These are phyloP conservation scores for Acinonyx jubatus DNA, from an alignment of 2,113 vertebrate genomes.

Conservation along the genomic window DNA sequence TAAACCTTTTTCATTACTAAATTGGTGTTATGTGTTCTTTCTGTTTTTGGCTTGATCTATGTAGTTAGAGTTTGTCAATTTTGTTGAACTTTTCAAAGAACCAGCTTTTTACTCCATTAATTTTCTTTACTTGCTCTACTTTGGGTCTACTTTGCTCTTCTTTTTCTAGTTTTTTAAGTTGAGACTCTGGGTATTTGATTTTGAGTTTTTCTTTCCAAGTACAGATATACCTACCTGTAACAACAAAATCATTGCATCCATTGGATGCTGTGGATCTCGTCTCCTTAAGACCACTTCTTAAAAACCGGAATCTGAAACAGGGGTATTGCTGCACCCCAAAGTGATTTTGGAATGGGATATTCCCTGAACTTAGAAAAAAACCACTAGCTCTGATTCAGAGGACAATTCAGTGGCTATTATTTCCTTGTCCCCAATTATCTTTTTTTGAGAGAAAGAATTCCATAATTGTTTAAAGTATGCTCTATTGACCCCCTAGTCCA, in stretches of 20 bases:
- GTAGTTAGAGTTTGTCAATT: not conserved
- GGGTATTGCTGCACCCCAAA: not conserved
- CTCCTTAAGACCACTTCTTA: slow-evolving; percentile 8
- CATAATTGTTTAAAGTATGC: not conserved
- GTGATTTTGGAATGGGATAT: not conserved
- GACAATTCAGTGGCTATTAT: not conserved
- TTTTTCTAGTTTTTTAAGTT: slow-evolving; percentile 23
- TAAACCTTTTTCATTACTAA: not conserved
- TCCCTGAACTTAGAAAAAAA: not conserved
- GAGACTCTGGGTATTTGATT: slow-evolving; percentile 2
- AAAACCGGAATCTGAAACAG: slow-evolving; percentile 32
- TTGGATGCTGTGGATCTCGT: not conserved
- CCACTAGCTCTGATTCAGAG: not conserved
- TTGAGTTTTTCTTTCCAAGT: not conserved
- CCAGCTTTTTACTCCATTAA: not conserved
- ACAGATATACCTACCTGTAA: not conserved
- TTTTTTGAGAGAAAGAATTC: not conserved
- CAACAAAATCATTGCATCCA: not conserved
- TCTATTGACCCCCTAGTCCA: not conserved
- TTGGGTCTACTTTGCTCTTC: not conserved
- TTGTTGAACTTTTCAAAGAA: slow-evolving; percentile 29
- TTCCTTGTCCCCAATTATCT: not conserved
- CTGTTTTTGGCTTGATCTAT: not conserved
- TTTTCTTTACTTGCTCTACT: not conserved
- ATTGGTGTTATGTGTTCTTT: not conserved